Evolutionary conservation across 2,888 invertebrate species (phyloP), one percentile per base, ranked within the genome.

Genomic region (Scaptomyza parva): DNA sequence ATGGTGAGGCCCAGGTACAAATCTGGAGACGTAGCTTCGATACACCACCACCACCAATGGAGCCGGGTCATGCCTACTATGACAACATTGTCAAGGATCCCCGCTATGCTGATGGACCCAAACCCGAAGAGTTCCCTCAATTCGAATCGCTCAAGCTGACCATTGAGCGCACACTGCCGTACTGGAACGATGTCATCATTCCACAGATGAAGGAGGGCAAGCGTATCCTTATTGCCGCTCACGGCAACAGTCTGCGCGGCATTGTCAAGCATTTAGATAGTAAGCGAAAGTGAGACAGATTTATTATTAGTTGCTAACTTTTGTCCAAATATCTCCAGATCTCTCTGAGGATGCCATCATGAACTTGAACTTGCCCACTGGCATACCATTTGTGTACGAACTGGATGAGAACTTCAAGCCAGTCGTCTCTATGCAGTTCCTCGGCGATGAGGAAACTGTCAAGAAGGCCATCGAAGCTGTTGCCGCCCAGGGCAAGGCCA

Each of bases 21-120:
- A 96, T 96, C 87, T 97, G 97, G 97, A 94, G 97, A 67, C 94
- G 97, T 70, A 97, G 97, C 85, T 97, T 95, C 76, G 96, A 97
- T 79, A 94, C 95, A 5, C 97, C 97, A 8, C 97, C 97, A 52
- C 97, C 97, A 61, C 93, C 96, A 0, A 97, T 97, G 95, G 95
- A 96, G 76, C 92, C 94, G 14, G 95, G 94, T 39, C 96, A 97
- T 90, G 93, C 94, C 0, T 96, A 96, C 91, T 96, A 96, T 80
- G 94, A 95, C 1, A 93, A 92, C 24, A 97, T 97, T 81, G 94
- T 96, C 1, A 95, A 96, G 50, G 97, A 97, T 90, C 92, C 95
- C 0, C 94, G 96, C 43, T 97, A 96, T 82, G 94, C 94, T 20
- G 93, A 93, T 22, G 94, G 94, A 75, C 97, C 96, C 7, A 96